These are phyloP conservation scores for Philhelius pedissequus DNA, from an alignment of 2,888 invertebrate genomes.

Conservation along the genomic window DNA sequence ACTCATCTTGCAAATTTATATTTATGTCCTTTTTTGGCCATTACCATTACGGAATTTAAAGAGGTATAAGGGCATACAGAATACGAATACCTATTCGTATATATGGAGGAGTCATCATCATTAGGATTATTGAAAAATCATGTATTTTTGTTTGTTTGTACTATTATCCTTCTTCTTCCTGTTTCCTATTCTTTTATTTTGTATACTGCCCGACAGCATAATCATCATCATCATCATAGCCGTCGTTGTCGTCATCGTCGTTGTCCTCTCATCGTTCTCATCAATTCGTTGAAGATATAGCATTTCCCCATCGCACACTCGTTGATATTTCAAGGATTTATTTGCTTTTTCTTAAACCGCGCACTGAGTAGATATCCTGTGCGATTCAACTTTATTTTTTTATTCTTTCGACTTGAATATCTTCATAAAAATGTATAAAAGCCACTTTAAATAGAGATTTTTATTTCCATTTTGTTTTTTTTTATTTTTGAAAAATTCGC, in stretches of 20 bases:
- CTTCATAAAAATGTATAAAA: slow-evolving; percentile 38
- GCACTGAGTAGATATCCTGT: slow-evolving; percentile 18
- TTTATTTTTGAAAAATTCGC: slow-evolving; percentile 20
- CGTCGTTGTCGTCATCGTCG: neutral
- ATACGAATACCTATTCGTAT: slow-evolving; percentile 12
- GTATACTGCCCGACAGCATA: neutral
- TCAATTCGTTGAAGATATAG: slow-evolving; percentile 64
- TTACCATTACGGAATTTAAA: neutral
- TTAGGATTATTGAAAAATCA: slow-evolving; percentile 69
- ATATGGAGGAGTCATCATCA: slow-evolving; percentile 65
- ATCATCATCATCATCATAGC: neutral
- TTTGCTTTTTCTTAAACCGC: slow-evolving; percentile 65
- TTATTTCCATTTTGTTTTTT: slow-evolving; percentile 53
- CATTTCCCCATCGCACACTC: slow-evolving; percentile 51
- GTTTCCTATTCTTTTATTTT: slow-evolving; percentile 26
- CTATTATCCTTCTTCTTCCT: slow-evolving; percentile 60
- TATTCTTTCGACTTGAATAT: slow-evolving; percentile 28
- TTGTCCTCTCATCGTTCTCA: slow-evolving; percentile 47
- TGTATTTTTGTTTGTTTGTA: slow-evolving; percentile 66
- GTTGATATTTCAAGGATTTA: slow-evolving; percentile 59
- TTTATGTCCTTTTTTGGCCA: slow-evolving; percentile 62
- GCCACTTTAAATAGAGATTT: slow-evolving; percentile 56
- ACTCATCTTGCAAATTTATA: slow-evolving; percentile 62
- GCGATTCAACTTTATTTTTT: slow-evolving; percentile 25
- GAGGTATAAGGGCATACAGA: neutral